Percentiles rank a stretch among this genome's conserved stretches.
phyloP scores from a whole-genome alignment of 2,888 invertebrate genomes.

The Drosophila emarginata region DNA sequence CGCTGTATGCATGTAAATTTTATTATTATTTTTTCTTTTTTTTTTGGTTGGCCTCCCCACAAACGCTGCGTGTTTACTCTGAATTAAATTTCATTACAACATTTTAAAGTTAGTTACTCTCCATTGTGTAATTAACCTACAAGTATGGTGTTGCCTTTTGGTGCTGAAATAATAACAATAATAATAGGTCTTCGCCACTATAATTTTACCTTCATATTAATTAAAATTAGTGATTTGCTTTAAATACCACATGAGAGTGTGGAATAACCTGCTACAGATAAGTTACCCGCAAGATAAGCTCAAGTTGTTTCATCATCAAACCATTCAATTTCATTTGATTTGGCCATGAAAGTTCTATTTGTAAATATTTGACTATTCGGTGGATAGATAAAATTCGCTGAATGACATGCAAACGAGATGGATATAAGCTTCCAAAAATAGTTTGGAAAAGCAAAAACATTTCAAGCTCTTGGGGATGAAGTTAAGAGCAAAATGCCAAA shows the following conservation, averaged over 20 bases:
- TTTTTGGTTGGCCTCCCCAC: constrained; percentile 26
- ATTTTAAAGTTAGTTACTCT: constrained; percentile 38
- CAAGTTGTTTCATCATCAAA: too few species aligned
- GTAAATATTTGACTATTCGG: constrained; percentile 30
- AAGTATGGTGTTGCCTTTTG: constrained; percentile 2
- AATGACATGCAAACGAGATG: constrained; percentile 18
- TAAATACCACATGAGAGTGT: background rate
- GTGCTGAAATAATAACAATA: constrained; percentile 26
- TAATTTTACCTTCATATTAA: constrained; percentile 34
- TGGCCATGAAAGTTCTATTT: constrained; percentile 53
- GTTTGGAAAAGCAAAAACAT: background rate
- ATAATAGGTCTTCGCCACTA: background rate
- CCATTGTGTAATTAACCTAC: constrained; percentile 16
- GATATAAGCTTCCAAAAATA: constrained; percentile 32
- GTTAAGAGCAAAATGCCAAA: constrained; percentile 2
- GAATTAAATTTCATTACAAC: constrained; percentile 57
- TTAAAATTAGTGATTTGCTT: constrained; percentile 15
- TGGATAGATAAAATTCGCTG: constrained; percentile 44
- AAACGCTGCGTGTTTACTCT: constrained; percentile 39
- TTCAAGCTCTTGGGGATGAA: background rate
- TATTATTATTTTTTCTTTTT: too few species aligned
- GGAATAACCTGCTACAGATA: background rate
- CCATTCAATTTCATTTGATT: constrained; percentile 4
- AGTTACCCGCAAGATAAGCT: background rate
- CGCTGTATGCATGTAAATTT: constrained; percentile 47